Evolutionary conservation across 2,113 vertebrate genomes (phyloP).

Genomic region (Pandion haliaetus): DNA sequence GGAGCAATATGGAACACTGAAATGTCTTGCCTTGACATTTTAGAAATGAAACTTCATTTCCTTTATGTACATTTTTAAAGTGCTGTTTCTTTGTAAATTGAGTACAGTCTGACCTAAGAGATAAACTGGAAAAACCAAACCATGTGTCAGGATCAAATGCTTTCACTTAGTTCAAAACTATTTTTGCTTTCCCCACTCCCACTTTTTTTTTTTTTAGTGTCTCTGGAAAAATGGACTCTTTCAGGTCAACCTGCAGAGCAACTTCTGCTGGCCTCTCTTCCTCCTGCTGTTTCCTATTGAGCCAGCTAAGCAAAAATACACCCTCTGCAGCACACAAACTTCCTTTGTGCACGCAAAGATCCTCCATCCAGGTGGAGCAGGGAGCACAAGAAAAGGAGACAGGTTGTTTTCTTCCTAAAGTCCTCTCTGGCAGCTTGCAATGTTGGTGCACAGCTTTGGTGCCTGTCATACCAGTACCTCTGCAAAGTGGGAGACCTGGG

Average conservation of each 20-base stretch:
- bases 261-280: constrained; percentile 14
- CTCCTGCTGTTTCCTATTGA: constrained; percentile 29
- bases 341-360: neutral
- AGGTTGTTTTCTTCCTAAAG: neutral
- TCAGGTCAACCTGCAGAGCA: constrained; percentile 40
- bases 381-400: neutral
- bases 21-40: neutral
- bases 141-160: neutral
- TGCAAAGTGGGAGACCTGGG: neutral
- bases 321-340: neutral
- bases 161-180: neutral
- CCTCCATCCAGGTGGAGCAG: neutral
- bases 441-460: neutral
- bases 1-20: neutral
- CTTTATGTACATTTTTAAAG: neutral
- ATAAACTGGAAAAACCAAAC: neutral
- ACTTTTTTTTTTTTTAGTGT: neutral
- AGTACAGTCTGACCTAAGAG: neutral
- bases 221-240: neutral
- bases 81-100: neutral
- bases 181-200: neutral
- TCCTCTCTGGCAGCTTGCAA: neutral
- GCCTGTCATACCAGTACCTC: neutral
- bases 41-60: neutral
- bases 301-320: constrained; percentile 5